Percentiles rank a stretch among this genome's conserved stretches.
Conservation (phyloP, 2,888 invertebrate genomes). For the Seira sanloemensis region DNA sequence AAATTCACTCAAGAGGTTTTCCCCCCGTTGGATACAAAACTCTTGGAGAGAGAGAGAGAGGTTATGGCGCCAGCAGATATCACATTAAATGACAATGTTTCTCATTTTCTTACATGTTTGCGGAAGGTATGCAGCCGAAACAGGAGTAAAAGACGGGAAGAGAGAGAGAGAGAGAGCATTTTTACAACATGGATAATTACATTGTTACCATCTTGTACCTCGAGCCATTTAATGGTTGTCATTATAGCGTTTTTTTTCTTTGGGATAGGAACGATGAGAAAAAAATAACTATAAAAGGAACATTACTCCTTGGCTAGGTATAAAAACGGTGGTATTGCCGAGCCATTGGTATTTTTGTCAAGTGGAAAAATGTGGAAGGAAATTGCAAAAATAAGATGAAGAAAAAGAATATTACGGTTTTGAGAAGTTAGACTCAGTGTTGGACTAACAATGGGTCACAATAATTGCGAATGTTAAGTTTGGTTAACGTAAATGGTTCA, state of each 20-base stretch:
- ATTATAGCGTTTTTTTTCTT: constrained; percentile 39
- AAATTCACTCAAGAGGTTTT: not conserved
- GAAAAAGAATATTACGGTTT: not conserved
- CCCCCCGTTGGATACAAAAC: not conserved
- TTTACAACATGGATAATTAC: constrained; percentile 72
- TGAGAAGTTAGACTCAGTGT: too few relatives aligned
- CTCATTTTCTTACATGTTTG: constrained; percentile 20
- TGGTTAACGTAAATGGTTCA: not conserved
- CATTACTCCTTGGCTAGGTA: constrained; percentile 39
- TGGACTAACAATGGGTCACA: too few relatives aligned
- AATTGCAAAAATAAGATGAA: constrained; percentile 24
- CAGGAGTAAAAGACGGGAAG: constrained; percentile 21
- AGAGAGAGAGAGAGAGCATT: constrained; percentile 54
- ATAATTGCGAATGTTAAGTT: too few relatives aligned
- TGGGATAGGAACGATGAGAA: not conserved
- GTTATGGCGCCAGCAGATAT: constrained; percentile 33
- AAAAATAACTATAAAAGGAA: constrained; percentile 49
- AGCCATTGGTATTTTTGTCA: not conserved
- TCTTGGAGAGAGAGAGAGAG: too few relatives aligned
- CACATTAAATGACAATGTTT: constrained; percentile 48
- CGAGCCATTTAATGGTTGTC: constrained; percentile 65
- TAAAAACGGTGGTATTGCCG: not conserved
- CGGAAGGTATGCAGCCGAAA: constrained; percentile 1
- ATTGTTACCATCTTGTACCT: constrained; percentile 72
- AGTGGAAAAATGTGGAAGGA: constrained; percentile 14